A percentile compares a stretch with the other conserved stretches of the same genome.
Evolutionary conservation across 2,797 vertebrate species (phyloP).

Genomic region (Poeciliopsis turneri): DNA sequence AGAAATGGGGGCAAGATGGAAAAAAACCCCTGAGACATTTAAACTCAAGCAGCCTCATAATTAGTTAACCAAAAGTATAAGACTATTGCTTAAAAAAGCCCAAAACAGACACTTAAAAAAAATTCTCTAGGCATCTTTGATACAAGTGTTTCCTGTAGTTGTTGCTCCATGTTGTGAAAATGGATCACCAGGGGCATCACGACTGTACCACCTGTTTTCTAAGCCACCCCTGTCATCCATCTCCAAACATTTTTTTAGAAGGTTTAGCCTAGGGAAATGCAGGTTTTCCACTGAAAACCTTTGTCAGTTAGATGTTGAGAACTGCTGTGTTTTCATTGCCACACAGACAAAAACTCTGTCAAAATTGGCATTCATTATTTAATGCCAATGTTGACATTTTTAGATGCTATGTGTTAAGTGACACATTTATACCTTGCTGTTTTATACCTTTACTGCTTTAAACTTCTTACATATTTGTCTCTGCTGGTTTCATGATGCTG

Average conservation of each 20-base stretch:
- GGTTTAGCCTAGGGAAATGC: not conserved
- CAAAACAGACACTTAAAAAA: not conserved
- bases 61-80: not conserved
- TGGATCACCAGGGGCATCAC: not conserved
- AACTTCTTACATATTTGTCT: not conserved
- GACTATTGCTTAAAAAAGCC: not conserved
- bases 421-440: not conserved
- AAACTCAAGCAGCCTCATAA: not conserved
- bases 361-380: not conserved
- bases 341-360: not conserved
- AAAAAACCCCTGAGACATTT: not conserved
- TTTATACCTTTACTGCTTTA: not conserved
- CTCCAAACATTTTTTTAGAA: not conserved
- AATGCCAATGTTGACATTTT: not conserved
- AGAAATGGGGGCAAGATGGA: not conserved
- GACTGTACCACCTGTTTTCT: not conserved
- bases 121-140: not conserved
- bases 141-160: not conserved
- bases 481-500: not conserved
- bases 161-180: conserved; percentile 1
- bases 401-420: not conserved
- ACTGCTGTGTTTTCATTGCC: not conserved
- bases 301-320: not conserved
- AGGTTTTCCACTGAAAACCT: not conserved
- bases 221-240: not conserved